These are phyloP conservation scores for Troides aeacus DNA, from an alignment of 2,888 invertebrate genomes.

Conservation along the genomic window DNA sequence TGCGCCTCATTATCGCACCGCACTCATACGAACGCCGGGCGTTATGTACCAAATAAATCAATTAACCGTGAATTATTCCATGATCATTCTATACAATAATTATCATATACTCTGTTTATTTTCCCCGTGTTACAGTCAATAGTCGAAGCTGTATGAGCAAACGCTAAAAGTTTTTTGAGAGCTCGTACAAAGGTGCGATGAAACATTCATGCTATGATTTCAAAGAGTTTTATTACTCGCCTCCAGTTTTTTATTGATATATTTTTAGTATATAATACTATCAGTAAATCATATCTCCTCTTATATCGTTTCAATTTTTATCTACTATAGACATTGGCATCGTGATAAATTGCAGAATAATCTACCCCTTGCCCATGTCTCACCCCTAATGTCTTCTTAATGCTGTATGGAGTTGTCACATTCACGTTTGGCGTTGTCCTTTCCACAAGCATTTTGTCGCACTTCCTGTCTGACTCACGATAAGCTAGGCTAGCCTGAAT, in stretches of 20 bases:
- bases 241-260: slow-evolving; percentile 36
- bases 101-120: slow-evolving; percentile 8
- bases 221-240: slow-evolving; percentile 54
- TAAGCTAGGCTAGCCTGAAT: slow-evolving; percentile 6
- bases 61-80: slow-evolving; percentile 17
- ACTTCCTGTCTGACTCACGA: slow-evolving; percentile 35
- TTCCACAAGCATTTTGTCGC: slow-evolving; percentile 44
- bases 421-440: slow-evolving; percentile 57
- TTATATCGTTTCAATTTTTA: neutral
- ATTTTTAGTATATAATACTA: neutral
- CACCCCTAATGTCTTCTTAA: slow-evolving; percentile 76
- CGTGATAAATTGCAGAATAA: slow-evolving; percentile 71
- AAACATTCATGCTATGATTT: slow-evolving; percentile 68
- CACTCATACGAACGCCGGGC: slow-evolving; percentile 24
- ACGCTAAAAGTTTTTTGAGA: slow-evolving; percentile 77
- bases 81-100: slow-evolving; percentile 20
- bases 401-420: slow-evolving; percentile 74
- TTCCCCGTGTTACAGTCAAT: slow-evolving; percentile 51
- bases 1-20: slow-evolving; percentile 30
- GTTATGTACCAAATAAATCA: slow-evolving; percentile 25
- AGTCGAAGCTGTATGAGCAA: slow-evolving; percentile 53
- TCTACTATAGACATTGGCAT: slow-evolving; percentile 45
- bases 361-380: slow-evolving; percentile 57
- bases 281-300: neutral
- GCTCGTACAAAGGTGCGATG: slow-evolving; percentile 67